Conservation (phyloP, 2,113 vertebrate genomes). For the Geococcyx californianus region DNA sequence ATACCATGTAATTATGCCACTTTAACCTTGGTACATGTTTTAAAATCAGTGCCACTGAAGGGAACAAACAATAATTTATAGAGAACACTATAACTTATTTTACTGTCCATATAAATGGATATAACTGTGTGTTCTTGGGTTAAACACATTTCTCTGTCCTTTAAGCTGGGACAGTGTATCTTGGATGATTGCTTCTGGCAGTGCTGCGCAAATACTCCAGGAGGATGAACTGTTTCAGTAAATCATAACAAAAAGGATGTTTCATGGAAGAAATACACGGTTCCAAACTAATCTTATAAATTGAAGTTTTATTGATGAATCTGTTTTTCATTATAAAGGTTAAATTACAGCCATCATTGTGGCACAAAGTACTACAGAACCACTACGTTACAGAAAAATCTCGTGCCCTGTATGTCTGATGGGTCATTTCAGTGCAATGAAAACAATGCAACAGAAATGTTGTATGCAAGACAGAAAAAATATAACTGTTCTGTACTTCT, state of each 20-base stretch:
- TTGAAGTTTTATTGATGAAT: constrained; percentile 66
- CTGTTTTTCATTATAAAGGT: constrained; percentile 59
- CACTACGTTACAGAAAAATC: constrained; percentile 47
- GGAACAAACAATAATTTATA: neutral
- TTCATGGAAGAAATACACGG: constrained; percentile 56
- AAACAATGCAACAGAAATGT: constrained; percentile 28
- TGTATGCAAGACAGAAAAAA: constrained; percentile 6
- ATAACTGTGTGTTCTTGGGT: neutral
- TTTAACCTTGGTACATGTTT: neutral
- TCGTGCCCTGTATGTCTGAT: constrained; percentile 28
- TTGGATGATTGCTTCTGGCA: neutral
- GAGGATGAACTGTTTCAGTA: constrained; percentile 25
- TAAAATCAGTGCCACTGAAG: constrained; percentile 2
- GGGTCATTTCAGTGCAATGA: constrained; percentile 18
- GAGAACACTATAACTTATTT: neutral
- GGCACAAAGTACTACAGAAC: constrained; percentile 50
- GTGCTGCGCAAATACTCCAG: neutral
- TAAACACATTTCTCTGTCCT: neutral
- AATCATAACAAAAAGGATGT: constrained; percentile 56
- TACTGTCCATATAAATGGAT: neutral
- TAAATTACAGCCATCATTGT: constrained; percentile 71
- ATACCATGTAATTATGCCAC: neutral
- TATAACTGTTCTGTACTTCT: neutral
- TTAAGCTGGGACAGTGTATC: neutral
- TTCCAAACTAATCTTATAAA: constrained; percentile 65